Evolutionary conservation across 2,888 invertebrate species (phyloP), one percentile per base, ranked within the genome.

Genomic region (Macropis europaea): DNA sequence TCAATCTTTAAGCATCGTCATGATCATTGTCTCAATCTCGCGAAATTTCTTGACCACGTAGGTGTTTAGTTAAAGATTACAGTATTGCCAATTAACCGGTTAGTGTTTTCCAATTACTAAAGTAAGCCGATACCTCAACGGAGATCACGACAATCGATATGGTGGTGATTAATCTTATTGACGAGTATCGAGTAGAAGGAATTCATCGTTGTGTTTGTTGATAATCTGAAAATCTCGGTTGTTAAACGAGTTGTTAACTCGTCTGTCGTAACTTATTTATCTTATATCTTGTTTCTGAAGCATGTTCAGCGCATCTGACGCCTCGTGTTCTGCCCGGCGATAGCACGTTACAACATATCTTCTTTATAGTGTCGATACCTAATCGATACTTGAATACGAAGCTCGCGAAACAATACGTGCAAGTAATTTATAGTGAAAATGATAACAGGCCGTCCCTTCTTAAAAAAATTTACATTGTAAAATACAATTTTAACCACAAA

Each of bases 81-180:
- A 48, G 30, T 24, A 17, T n/a, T 36, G 52, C 34, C 42, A 69
- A 62, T 72, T 69, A 61, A 57, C 45, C 40, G 42, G 56, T 47
- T 36, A 61, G 48, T 2, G 45, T 71, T 68, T 61, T 40, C 45
- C 61, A 71, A 68, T 67, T 50, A 60, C 53, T 53, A 17, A 50
- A 7, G 45, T 19, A 30, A 36, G 38, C 50, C 15, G 48, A 68
- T 54, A 54, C 60, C 59, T 48, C 32, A 45, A 71, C 36, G 26
- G 24, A 11, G 67, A 53, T 57, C 24, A 9, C 43, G 15, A 24
- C 68, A 50, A 50, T 43, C 15, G 40, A 52, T 70, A 70, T 54
- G 59, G 53, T 11, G 15, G n/a, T 36, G 53, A 34, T 53, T 60
- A 40, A 36, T 52, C 59, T 50, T 19, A 1, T n/a, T 15, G 43